A percentile compares a stretch with the other conserved stretches of the same genome.
Evolutionary conservation across 2,888 invertebrate species (phyloP).

Genomic region (Notocelia uddmanniana): DNA sequence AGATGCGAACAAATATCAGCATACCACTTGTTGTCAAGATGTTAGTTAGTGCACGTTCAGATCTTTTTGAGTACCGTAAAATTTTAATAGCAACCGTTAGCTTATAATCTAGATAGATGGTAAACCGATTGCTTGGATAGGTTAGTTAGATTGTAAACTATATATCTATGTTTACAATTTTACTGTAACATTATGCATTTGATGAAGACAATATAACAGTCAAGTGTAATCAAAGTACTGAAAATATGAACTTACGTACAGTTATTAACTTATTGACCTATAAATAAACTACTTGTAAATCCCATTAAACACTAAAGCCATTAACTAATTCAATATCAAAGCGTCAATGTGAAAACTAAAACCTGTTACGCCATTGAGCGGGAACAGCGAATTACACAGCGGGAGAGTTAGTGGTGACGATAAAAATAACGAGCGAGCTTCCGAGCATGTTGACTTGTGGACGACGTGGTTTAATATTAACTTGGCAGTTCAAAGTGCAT

Average conservation of each 20-base stretch:
- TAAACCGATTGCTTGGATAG: no score
- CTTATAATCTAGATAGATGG: no score
- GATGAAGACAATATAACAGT: neutral
- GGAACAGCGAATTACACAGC: conserved; percentile 35
- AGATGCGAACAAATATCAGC: no score
- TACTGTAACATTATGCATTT: neutral
- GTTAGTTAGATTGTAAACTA: no score
- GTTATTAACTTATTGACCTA: conserved; percentile 13
- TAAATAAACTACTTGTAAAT: conserved; percentile 13
- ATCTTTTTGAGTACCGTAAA: no score
- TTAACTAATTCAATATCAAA: conserved; percentile 36
- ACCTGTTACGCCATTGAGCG: conserved; percentile 37
- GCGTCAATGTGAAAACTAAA: conserved; percentile 24
- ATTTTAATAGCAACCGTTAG: no score
- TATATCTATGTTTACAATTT: no score
- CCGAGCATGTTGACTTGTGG: conserved; percentile 13
- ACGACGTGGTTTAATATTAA: conserved; percentile 25
- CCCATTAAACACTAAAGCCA: conserved; percentile 21
- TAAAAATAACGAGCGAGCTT: conserved; percentile 38
- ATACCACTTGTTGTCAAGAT: no score
- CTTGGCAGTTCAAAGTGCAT: neutral
- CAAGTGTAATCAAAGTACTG: neutral
- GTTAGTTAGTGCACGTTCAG: no score
- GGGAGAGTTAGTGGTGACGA: conserved; percentile 38
- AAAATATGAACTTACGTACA: neutral